Base-by-base conservation (phyloP, 2,113 vertebrate genomes). In the Thryonomys swinderianus region DNA sequence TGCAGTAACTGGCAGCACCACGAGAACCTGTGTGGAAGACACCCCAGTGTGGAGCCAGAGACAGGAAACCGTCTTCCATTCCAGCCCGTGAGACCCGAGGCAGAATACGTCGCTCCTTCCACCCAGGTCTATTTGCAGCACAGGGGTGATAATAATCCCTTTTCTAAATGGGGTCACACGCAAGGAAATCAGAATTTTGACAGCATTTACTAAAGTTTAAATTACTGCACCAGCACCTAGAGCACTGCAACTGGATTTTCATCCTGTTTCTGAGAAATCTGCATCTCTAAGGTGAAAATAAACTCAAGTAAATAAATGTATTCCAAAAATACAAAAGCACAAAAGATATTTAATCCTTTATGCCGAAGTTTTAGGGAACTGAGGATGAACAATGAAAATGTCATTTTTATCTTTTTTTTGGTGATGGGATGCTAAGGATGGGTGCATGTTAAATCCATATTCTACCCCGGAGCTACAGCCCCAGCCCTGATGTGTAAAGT, bases 161-260 rank as follows among this genome's bases (percentile, higher is more conserved):
- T 13, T 64, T 81, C 93, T 71, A 80, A 81, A n/a, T 21, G 62
- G 53, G 7, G 66, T 42, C 51, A 74, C n/a, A 73, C n/a, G 59
- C 5, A 42, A 48, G 48, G 66, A 86, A 82, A 17, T 55, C 25
- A 51, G 76, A 88, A 30, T 0, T 3, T 25, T 42, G 67, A 53
- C n/a, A 64, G 85, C 18, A 40, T 48, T 57, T 80, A 76, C 57
- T 94, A 11, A 87, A 71, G 40, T 61, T 92, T 79, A 95, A 94
- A 89, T 85, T 66, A 83, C 53, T 83, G 30, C 78, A 66, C 83
- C 61, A 61, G 23, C 82, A 59, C 34, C 27, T 66, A 66, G 6
- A 21, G n/a, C 20, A 20, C 48, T 73, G 53, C 55, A 86, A 73
- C 51, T 92, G 78, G 57, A 62, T 62, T 73, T 78, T n/a, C 53